phyloP scores from a whole-genome alignment of 2,888 invertebrate genomes.

The Tetragonula carbonaria region DNA sequence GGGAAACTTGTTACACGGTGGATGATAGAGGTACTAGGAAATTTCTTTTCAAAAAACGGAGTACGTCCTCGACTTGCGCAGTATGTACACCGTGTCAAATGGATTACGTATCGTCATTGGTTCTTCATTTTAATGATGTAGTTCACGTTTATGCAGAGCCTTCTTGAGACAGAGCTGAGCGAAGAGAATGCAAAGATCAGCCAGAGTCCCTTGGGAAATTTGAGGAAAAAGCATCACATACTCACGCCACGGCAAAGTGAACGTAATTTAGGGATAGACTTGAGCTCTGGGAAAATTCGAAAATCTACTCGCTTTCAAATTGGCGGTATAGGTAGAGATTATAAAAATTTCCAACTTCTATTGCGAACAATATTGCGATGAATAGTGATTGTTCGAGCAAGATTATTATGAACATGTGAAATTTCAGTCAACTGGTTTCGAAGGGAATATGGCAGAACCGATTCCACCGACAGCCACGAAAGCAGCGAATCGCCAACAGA shows the following conservation, averaged over 20 bases:
- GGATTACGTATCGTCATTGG: not conserved
- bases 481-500: conserved; percentile 86
- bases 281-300: conserved; percentile 75
- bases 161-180: conserved; percentile 91
- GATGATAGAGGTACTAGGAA: conserved; percentile 92
- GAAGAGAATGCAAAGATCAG: conserved; percentile 90
- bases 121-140: not conserved
- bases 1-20: conserved; percentile 88
- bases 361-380: too few species aligned
- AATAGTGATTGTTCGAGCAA: not conserved
- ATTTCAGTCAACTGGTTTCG: conserved; percentile 86
- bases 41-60: conserved; percentile 93
- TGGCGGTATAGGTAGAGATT: conserved; percentile 88
- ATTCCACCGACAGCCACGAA: conserved; percentile 85
- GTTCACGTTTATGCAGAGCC: conserved; percentile 86
- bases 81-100: conserved; percentile 84
- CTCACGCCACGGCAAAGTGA: conserved; percentile 94
- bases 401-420: not conserved
- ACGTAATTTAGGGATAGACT: conserved; percentile 87
- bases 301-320: conserved; percentile 87
- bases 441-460: conserved; percentile 85
- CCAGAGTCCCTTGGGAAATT: conserved; percentile 91
- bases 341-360: not conserved
- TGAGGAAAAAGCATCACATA: conserved; percentile 90
- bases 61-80: conserved; percentile 94